phyloP scores from a whole-genome alignment of 1,140 invertebrate genomes.

The Drosophila neocordata region DNA sequence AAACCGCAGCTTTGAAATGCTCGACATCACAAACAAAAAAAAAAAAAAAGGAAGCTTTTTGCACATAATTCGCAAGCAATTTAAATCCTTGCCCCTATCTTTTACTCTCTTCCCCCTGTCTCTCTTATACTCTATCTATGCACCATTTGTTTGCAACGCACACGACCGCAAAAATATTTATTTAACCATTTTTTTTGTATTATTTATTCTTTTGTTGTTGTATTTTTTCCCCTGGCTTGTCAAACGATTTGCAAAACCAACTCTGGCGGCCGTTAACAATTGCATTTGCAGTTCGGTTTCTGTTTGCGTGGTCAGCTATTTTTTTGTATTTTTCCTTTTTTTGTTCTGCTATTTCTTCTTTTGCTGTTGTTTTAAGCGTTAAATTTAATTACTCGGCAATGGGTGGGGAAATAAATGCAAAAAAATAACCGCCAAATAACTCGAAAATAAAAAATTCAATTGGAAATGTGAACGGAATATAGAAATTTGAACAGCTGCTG shows the following conservation, averaged over 20 bases:
- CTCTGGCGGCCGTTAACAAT: slow-evolving; percentile 66
- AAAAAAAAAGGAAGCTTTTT: slow-evolving; percentile 41
- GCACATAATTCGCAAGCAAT: slow-evolving; percentile 77
- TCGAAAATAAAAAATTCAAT: slow-evolving; percentile 29
- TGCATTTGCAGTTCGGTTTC: slow-evolving; percentile 64
- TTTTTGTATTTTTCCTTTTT: slow-evolving; percentile 11
- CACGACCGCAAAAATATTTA: slow-evolving; percentile 63
- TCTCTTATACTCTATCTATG: slow-evolving; percentile 34
- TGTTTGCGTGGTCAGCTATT: slow-evolving; percentile 56
- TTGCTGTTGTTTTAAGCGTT: slow-evolving; percentile 73
- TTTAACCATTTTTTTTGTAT: slow-evolving; percentile 30
- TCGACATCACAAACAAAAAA: slow-evolving; percentile 32
- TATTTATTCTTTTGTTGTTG: neutral
- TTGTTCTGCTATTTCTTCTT: slow-evolving; percentile 10
- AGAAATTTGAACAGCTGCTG: slow-evolving; percentile 70
- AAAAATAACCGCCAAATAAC: neutral
- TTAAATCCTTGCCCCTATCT: slow-evolving; percentile 39
- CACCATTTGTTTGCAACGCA: slow-evolving; percentile 50
- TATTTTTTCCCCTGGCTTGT: slow-evolving; percentile 52
- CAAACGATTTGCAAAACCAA: slow-evolving; percentile 80
- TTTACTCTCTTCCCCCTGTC: neutral
- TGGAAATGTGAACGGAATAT: slow-evolving; percentile 28
- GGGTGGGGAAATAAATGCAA: slow-evolving; percentile 32
- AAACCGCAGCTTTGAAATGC: slow-evolving; percentile 66
- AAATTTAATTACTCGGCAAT: slow-evolving; percentile 77